Conservation (phyloP, 1,140 invertebrate genomes). For the Arctopsyche grandis region DNA sequence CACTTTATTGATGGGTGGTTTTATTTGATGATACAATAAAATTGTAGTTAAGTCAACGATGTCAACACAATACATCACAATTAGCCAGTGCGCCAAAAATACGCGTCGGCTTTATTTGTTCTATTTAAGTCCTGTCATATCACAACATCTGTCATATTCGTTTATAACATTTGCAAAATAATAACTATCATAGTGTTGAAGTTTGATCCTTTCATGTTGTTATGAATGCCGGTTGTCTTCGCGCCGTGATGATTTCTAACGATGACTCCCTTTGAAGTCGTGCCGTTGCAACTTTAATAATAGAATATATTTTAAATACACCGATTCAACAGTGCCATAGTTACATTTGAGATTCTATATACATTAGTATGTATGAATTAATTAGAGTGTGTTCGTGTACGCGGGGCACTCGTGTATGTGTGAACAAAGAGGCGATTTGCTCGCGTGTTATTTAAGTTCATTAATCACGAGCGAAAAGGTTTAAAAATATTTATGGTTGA, state of each 20-base stretch:
- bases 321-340: not conserved
- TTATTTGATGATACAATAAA: too few relatives aligned
- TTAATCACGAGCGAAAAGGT: conserved; percentile 19
- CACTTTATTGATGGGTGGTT: too few relatives aligned
- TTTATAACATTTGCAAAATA: too few relatives aligned
- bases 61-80: too few relatives aligned
- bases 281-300: conserved; percentile 5
- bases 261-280: conserved; percentile 5
- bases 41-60: too few relatives aligned
- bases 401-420: not conserved
- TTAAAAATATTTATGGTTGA: conserved; percentile 30
- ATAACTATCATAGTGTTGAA: not conserved
- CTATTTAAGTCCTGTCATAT: too few relatives aligned
- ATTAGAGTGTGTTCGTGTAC: not conserved
- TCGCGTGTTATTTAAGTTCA: conserved; percentile 19
- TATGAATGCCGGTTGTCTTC: not conserved
- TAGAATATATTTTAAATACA: conserved; percentile 9
- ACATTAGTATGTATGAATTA: not conserved
- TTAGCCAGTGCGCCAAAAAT: too few relatives aligned
- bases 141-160: too few relatives aligned
- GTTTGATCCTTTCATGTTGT: conserved; percentile 9
- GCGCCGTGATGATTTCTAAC: not conserved
- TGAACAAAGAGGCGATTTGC: conserved; percentile 10
- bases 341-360: not conserved
- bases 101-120: too few relatives aligned